Base-by-base conservation (phyloP, 2,113 vertebrate genomes). In the Zosterops borbonicus region DNA sequence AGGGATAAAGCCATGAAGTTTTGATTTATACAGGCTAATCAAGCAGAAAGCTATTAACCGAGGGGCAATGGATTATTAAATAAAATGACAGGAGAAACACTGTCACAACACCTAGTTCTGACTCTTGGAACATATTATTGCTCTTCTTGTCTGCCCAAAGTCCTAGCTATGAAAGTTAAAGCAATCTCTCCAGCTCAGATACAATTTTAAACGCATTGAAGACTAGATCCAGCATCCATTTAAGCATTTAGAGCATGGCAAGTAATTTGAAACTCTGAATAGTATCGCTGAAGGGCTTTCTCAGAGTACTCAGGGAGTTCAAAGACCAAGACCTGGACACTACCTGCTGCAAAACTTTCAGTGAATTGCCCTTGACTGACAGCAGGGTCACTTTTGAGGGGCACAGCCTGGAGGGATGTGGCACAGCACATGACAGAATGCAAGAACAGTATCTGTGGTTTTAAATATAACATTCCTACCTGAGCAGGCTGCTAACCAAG, bases 11-110 rank as follows among this genome's bases (percentile, higher is more conserved):
- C 84, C 0, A 0, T 82, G 87, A 92, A 65, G 41, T 68, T 91
- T 56, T 95, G 89, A 95, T 95, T 95, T 95, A 65, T 78, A 76
- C 25, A 65, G 78, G 82, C 78, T 95, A 95, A 95, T 95, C 89
- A 95, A 85, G 84, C 84, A 87, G 82, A 97, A 95, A 95, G 69
- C 89, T 92, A 92, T 95, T 96, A 96, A 94, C 81, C 0, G 0
- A 60, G 46, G 60, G 68, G 91, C 91, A 94, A 87, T 31, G 78
- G 62, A 73, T 91, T 95, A 87, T 90, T 94, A 89, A 94, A 92
- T 95, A 91, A 94, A 91, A 60, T 80, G 67, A 85, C 70, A 85
- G 65, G 63, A 89, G 86, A 90, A 97, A 82, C 64, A 68, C 46
- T 85, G 39, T 91, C 87, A 95, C 68, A 87, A 91, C 50, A 92